These are phyloP conservation scores for Ceraclea dissimilis DNA, from an alignment of 2,888 invertebrate genomes.

Conservation along the genomic window DNA sequence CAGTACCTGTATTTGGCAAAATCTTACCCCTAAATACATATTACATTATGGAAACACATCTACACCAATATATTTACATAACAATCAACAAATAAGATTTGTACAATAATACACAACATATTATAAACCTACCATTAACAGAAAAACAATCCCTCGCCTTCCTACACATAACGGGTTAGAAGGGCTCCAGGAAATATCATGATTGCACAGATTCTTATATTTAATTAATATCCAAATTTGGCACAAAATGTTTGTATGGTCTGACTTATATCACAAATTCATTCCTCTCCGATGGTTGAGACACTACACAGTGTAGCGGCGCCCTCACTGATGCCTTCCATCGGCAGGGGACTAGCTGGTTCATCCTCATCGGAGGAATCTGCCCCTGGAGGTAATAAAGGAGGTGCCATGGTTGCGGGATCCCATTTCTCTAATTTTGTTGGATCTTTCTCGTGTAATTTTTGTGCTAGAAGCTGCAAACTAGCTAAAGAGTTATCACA, in stretches of 20 bases:
- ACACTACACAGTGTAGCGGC: constrained; percentile 40
- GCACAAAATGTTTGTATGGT: constrained; percentile 56
- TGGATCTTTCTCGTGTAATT: constrained; percentile 74
- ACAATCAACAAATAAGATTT: too few relatives aligned
- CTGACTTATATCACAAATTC: constrained; percentile 39
- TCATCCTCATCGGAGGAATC: constrained; percentile 53
- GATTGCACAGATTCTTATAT: constrained; percentile 39
- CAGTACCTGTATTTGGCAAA: constrained; percentile 17
- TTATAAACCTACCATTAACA: too few relatives aligned
- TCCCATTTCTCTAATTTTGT: constrained; percentile 63
- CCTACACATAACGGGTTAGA: too few relatives aligned
- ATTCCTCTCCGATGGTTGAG: constrained; percentile 35
- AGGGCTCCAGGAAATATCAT: too few relatives aligned
- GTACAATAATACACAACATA: too few relatives aligned
- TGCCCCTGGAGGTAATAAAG: constrained; percentile 36
- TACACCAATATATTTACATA: constrained; percentile 16
- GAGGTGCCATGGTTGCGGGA: constrained; percentile 35
- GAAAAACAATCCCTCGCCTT: too few relatives aligned
- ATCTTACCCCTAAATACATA: constrained; percentile 12
- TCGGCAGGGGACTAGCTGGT: constrained; percentile 28
- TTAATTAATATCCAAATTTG: constrained; percentile 41
- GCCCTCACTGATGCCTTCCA: neutral
- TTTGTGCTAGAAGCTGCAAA: constrained; percentile 72
- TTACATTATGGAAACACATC: constrained; percentile 5
- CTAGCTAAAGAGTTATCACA: constrained; percentile 91